phyloP scores from a whole-genome alignment of 2,113 vertebrate genomes.

The Hippocampus mohnikei region DNA sequence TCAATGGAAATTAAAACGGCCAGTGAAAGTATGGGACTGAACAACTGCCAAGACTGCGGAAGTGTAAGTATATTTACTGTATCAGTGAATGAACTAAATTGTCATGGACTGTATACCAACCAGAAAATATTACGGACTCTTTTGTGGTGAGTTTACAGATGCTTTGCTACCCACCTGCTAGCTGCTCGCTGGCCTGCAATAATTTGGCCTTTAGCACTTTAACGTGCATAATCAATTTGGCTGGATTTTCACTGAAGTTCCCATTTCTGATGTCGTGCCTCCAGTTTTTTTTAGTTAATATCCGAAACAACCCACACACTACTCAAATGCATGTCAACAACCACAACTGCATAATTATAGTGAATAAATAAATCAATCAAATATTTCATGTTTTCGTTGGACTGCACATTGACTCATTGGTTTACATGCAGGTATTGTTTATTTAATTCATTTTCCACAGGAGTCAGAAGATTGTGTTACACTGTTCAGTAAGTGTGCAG shows the following conservation, averaged over 20 bases:
- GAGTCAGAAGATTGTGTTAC: too few relatives aligned
- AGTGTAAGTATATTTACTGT: slow-evolving; percentile 80
- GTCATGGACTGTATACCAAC: too few relatives aligned
- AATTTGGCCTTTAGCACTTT: too few relatives aligned
- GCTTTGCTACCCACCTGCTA: too few relatives aligned
- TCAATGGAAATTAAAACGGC: slow-evolving; percentile 88
- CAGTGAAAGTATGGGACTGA: slow-evolving; percentile 75
- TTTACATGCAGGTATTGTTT: background rate
- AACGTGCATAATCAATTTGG: too few relatives aligned
- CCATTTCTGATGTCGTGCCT: background rate
- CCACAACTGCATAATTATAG: background rate
- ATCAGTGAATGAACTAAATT: too few relatives aligned
- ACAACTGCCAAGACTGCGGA: slow-evolving; percentile 77
- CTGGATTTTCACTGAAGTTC: background rate
- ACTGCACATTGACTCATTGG: background rate
- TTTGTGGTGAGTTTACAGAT: too few relatives aligned
- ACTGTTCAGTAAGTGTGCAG: too few relatives aligned
- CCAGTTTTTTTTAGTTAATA: too few relatives aligned
- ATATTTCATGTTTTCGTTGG: background rate
- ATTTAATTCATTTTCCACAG: too few relatives aligned
- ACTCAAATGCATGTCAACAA: background rate
- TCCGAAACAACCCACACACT: background rate
- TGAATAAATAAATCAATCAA: background rate
- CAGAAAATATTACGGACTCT: too few relatives aligned
- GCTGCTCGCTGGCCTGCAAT: too few relatives aligned